Conservation (phyloP, 2,797 vertebrate genomes). For the Halcyon badia region DNA sequence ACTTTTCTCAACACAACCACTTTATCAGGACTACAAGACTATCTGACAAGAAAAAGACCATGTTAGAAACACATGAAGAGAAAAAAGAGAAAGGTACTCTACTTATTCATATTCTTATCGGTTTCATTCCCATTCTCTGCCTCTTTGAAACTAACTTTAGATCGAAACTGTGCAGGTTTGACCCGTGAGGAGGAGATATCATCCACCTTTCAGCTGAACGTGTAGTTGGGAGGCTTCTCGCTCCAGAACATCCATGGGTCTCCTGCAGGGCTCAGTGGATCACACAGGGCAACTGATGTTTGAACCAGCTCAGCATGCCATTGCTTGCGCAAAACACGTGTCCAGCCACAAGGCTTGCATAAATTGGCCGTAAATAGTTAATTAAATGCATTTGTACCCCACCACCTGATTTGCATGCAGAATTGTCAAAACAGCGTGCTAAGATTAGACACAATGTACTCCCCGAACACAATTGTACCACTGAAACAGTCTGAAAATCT, state of each 20-base stretch:
- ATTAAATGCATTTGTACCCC: slow-evolving; percentile 76
- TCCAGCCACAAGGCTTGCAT: slow-evolving; percentile 62
- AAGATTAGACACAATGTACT: slow-evolving; percentile 75
- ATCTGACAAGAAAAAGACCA: background rate
- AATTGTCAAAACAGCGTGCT: slow-evolving; percentile 65
- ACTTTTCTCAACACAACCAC: background rate
- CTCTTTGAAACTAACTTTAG: background rate
- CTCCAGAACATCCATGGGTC: background rate
- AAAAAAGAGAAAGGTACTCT: accelerated
- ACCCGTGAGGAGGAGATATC: background rate
- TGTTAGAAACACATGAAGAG: accelerated
- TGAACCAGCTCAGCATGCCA: slow-evolving; percentile 17
- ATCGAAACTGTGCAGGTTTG: background rate
- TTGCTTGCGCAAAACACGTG: slow-evolving; percentile 65
- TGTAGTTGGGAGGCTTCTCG: background rate
- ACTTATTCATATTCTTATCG: background rate
- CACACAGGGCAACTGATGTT: background rate
- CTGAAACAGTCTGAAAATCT: slow-evolving; percentile 70
- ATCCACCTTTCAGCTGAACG: background rate
- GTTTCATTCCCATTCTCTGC: background rate
- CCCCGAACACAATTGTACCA: slow-evolving; percentile 61
- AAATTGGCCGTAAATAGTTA: slow-evolving; percentile 72
- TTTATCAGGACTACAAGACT: background rate
- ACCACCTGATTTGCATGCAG: slow-evolving; percentile 74
- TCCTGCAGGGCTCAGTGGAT: background rate